Conservation (phyloP, 2,888 invertebrate species). For the Helicoverpa assulta region DNA sequence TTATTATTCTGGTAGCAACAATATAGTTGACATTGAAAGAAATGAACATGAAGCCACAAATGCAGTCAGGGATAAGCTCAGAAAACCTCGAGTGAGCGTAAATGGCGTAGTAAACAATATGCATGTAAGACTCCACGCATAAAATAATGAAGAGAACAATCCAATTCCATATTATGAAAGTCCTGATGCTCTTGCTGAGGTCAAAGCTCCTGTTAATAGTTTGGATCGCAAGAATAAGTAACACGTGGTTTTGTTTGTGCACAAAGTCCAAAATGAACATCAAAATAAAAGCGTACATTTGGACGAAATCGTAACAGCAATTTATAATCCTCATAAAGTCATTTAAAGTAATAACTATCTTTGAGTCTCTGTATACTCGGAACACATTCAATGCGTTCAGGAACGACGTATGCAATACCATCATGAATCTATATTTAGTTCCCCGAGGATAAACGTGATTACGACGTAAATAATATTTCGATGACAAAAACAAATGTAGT, state of each 20-base stretch:
- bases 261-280: constrained; percentile 16
- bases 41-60: neutral
- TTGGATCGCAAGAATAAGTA: constrained; percentile 33
- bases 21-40: constrained; percentile 23
- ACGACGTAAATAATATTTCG: constrained; percentile 15
- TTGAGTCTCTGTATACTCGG: constrained; percentile 4
- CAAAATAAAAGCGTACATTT: neutral
- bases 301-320: neutral
- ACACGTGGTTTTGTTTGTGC: constrained; percentile 13
- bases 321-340: neutral
- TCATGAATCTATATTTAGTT: constrained; percentile 6
- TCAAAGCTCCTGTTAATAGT: neutral
- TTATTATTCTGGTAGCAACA: constrained; percentile 21
- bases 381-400: constrained; percentile 10
- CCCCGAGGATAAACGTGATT: constrained; percentile 17
- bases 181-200: constrained; percentile 1
- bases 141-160: neutral
- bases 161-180: constrained; percentile 30
- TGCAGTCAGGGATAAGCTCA: neutral
- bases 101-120: neutral
- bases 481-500: constrained; percentile 8
- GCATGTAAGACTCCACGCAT: neutral
- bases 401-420: neutral
- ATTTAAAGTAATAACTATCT: neutral
- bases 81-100: neutral